Base-by-base conservation (phyloP, 1,140 invertebrate species). In the Listronotus bonariensis region DNA sequence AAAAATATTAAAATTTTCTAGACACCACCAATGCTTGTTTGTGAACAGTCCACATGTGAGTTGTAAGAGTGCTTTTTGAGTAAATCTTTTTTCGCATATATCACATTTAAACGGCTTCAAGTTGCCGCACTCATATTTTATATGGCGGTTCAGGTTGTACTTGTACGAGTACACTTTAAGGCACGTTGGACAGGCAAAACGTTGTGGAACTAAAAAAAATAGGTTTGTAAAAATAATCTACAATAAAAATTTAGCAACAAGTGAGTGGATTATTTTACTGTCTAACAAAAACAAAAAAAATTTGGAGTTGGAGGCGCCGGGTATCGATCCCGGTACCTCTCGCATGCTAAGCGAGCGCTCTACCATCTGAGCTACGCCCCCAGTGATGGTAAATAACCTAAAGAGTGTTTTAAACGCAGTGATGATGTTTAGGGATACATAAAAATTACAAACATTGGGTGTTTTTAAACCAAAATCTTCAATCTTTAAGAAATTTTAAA, bases 311-410 rank as follows among this genome's bases (percentile, higher is more conserved):
- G 34, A 36, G 34, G 34, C 34, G 34, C 34, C 34, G 34, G 34
- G 34, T 7, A 75, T 75, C 73, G 73, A 75, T 75, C 73, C 73
- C 73, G 73, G 73, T 75, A 75, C 73, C 73, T 75, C 73, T 75
- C 73, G 73, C 73, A 75, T 75, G 73, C 73, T 75, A 75, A 75
- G 73, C 73, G 73, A 75, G 73, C 73, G 73, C 73, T 75, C 73
- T 75, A 72, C 73, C 73, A 75, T 75, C 73, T 75, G 73, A 75
- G 73, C 73, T 75, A 75, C 73, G 73, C 73, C 68, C 74, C 34
- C 34, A 5, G 34, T 36, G 34, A n/a, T n/a, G n/a, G n/a, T n/a
- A n/a, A n/a, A n/a, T n/a, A n/a, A n/a, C n/a, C n/a, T n/a, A n/a
- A n/a, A n/a, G n/a, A n/a, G n/a, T n/a, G n/a, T n/a, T n/a, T n/a